Conservation (phyloP, 2,113 vertebrate genomes). For the Urocitellus parryii region DNA sequence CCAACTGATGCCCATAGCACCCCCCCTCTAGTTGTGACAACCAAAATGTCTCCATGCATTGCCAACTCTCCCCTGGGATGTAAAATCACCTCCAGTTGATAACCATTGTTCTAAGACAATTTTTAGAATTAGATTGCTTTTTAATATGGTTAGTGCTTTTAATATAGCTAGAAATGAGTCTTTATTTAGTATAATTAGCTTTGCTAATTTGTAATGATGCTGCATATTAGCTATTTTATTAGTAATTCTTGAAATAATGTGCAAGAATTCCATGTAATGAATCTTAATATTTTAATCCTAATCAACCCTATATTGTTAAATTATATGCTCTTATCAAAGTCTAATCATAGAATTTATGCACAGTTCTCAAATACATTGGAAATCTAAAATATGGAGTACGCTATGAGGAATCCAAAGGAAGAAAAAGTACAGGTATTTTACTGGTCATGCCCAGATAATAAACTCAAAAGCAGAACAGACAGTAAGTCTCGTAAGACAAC, state of each 20-base stretch:
- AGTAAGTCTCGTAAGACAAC: not conserved
- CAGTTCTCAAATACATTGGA: not conserved
- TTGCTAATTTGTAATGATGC: constrained; percentile 54
- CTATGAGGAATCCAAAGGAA: not conserved
- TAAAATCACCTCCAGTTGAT: not conserved
- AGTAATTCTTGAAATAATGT: constrained; percentile 55
- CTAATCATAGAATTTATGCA: not conserved
- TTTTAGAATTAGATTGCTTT: constrained; percentile 57
- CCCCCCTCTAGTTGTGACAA: not conserved
- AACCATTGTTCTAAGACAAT: not conserved
- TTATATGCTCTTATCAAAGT: constrained; percentile 14
- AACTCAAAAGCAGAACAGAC: not conserved
- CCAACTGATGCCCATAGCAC: not conserved
- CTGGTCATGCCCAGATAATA: not conserved
- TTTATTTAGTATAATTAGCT: constrained; percentile 57
- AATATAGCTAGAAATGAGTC: constrained; percentile 46
- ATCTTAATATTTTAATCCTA: constrained; percentile 36
- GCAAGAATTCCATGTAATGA: constrained; percentile 9
- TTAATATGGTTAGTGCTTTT: constrained; percentile 55
- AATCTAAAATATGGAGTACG: not conserved
- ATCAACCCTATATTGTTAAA: constrained; percentile 19
- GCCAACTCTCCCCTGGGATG: not conserved
- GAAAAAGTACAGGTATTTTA: not conserved
- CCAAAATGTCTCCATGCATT: not conserved
- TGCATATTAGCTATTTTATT: constrained; percentile 52